Percentiles rank a stretch among this genome's conserved stretches.
phyloP scores from a whole-genome alignment of 2,113 vertebrate species.

The Eclectus roratus region DNA sequence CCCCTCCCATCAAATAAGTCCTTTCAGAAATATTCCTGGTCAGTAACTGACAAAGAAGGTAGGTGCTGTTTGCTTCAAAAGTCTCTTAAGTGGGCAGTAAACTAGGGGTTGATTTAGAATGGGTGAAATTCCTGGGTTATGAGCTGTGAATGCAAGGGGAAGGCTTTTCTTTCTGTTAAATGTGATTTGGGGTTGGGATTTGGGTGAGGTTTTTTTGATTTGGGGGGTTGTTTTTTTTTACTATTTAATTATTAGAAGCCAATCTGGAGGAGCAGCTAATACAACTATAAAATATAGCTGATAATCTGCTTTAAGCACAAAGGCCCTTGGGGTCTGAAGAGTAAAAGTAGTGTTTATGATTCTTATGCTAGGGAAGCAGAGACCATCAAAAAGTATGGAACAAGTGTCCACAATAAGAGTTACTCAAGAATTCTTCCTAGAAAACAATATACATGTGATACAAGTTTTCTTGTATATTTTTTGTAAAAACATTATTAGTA shows the following conservation, averaged over 20 bases:
- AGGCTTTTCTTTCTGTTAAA: not conserved
- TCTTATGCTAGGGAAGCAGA: not conserved
- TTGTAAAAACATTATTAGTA: not conserved
- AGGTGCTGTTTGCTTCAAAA: conserved; percentile 30
- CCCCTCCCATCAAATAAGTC: conserved; percentile 96
- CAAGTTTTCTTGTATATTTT: not conserved
- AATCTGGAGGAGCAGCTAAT: not conserved
- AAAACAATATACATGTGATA: not conserved
- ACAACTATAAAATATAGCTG: not conserved
- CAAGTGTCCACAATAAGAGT: not conserved
- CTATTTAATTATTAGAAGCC: not conserved
- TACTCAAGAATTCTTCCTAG: not conserved
- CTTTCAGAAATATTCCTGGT: conserved; percentile 95
- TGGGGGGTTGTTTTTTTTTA: not conserved
- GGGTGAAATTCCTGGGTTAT: not conserved
- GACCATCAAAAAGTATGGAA: not conserved
- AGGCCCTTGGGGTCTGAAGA: not conserved
- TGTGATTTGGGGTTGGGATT: not conserved
- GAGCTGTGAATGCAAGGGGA: not conserved
- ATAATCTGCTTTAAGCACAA: not conserved
- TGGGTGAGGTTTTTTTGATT: not conserved
- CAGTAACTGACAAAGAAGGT: conserved; percentile 95
- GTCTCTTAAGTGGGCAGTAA: not conserved
- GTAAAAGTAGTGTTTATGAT: not conserved
- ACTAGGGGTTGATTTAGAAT: not conserved